Base-by-base conservation (phyloP, 2,888 invertebrate species). In the Cordilura impudica region DNA sequence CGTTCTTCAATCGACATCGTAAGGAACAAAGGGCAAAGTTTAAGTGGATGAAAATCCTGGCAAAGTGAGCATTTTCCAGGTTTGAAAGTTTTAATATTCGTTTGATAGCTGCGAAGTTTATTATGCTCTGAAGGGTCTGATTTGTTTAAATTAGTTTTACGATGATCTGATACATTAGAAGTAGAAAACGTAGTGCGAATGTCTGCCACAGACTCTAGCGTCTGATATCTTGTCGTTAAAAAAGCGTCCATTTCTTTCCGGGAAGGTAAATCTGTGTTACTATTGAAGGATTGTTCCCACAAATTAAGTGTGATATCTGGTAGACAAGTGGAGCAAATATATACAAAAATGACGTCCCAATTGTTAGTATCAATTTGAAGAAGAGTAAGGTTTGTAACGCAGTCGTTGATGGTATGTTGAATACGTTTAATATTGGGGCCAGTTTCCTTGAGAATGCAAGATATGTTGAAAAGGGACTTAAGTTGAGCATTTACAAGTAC, bases 401-500 rank as follows among this genome's bases (percentile, higher is more conserved):
- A 53, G 12, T 26, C n/a, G 12, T 26, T 53, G 2, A 53, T 29
- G 4, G 23, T 26, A 5, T 26, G 23, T 26, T 54, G 54, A 1
- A 54, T 7, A 2, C 35, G 29, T 18, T 16, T 51, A 14, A 65
- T 12, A 12, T 49, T 19, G 1, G n/a, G 0, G 1, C 49, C 63
- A 4, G 63, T 35, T 35, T 65, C 65, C 6, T 21, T 4, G 1
- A 6, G 7, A 19, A 19, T 18, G 1, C 49, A 18, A 8, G 21
- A 3, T 12, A 63, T 2, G 21, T 49, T 49, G 31, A 63, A 63
- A 2, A 63, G 31, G 0, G 39, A 2, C 18, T 65, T 65, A 10
- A 65, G 23, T 16, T 65, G 65, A 39, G 39, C 35, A 12, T 53
- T 65, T 2, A 65, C 35, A n/a, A 65, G 23, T 8, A 54, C n/a